Evolutionary conservation across 2,888 invertebrate species (phyloP).

Genomic region (Drosophila percnosoma): DNA sequence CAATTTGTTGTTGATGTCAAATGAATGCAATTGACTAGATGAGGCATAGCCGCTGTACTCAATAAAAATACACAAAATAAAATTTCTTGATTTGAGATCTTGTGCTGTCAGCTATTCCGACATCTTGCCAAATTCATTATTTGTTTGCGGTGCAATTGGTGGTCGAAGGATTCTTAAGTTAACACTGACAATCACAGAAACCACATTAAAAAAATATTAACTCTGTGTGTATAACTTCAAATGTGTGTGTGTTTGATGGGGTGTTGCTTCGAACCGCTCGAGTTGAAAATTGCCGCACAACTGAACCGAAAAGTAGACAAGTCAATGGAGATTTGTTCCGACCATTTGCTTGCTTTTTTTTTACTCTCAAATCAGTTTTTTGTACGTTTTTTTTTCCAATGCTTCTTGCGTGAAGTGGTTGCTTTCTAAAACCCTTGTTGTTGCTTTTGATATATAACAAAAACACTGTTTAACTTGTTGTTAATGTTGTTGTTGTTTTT

Average conservation of each 20-base stretch:
- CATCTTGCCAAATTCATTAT: constrained; percentile 84
- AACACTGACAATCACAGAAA: constrained; percentile 15
- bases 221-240: neutral
- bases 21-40: constrained; percentile 84
- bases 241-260: neutral
- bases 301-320: constrained; percentile 54
- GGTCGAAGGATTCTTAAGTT: constrained; percentile 2
- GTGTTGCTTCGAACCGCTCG: constrained; percentile 61
- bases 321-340: constrained; percentile 42
- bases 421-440: constrained; percentile 36
- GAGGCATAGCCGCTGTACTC: constrained; percentile 83
- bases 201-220: constrained; percentile 35
- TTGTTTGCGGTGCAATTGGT: constrained; percentile 46
- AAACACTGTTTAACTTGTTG: constrained; percentile 13
- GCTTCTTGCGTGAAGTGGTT: constrained; percentile 47
- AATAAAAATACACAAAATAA: constrained; percentile 59
- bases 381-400: constrained; percentile 11
- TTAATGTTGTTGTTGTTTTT: constrained; percentile 22
- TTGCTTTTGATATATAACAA: constrained; percentile 35
- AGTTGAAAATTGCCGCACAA: constrained; percentile 68
- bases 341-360: constrained; percentile 25
- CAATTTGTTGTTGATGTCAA: constrained; percentile 56
- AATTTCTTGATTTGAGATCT: constrained; percentile 52
- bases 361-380: constrained; percentile 11
- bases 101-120: constrained; percentile 84